A percentile compares a stretch with the other conserved stretches of the same genome.
phyloP scores from a whole-genome alignment of 2,888 invertebrate genomes.

The Chrysolina oricalcia region DNA sequence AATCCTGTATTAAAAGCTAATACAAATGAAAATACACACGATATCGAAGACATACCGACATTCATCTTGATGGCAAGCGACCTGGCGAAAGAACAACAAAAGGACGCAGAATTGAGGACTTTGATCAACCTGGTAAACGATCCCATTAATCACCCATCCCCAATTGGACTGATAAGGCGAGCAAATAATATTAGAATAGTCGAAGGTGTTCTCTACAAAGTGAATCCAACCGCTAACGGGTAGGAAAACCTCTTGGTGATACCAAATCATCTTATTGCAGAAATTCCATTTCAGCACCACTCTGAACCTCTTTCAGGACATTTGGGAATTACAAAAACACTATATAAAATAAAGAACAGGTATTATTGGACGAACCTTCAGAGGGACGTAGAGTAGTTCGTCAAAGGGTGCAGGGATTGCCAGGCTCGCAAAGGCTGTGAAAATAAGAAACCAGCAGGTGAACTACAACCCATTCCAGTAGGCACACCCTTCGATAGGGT shows the following conservation, averaged over 20 bases:
- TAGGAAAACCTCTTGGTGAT: conserved; percentile 42
- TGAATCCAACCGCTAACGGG: conserved; percentile 34
- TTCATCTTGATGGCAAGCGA: neutral
- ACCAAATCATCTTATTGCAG: no score
- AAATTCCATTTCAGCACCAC: conserved; percentile 46
- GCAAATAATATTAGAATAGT: conserved; percentile 45
- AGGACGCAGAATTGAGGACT: neutral
- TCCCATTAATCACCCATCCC: no score
- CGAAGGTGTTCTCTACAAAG: no score
- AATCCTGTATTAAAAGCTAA: no score
- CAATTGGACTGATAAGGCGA: conserved; percentile 41
- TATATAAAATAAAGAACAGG: conserved; percentile 51
- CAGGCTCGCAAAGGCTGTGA: conserved; percentile 51
- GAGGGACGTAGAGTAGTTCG: conserved; percentile 41
- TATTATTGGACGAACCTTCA: conserved; percentile 49
- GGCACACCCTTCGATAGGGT: no score
- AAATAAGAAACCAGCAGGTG: conserved; percentile 47
- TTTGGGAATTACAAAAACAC: no score
- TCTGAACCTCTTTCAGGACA: no score
- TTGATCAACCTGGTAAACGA: neutral
- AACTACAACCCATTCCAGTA: conserved; percentile 52
- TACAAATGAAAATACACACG: neutral
- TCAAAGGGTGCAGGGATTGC: conserved; percentile 49
- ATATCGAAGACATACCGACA: no score
- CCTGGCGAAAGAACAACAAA: neutral